Evolutionary conservation across 2,113 vertebrate species (phyloP).

Genomic region (Halichoeres trimaculatus): DNA sequence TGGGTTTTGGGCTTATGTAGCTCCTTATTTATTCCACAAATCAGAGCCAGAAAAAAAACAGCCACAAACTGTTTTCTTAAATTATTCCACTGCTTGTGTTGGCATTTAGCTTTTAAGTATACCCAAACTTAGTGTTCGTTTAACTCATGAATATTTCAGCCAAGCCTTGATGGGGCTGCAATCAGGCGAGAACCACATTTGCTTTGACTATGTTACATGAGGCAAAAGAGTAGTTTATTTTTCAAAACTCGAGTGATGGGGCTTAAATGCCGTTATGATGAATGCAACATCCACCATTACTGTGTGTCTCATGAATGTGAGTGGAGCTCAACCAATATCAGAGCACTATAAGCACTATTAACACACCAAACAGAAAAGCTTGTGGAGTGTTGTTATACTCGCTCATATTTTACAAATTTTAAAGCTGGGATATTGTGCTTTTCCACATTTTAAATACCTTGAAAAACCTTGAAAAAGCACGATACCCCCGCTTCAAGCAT

Average conservation of each 20-base stretch:
- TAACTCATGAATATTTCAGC: not conserved
- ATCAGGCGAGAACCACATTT: not conserved
- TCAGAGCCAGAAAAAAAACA: not conserved
- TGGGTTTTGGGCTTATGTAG: not conserved
- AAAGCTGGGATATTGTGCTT: too few species aligned
- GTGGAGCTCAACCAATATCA: not conserved
- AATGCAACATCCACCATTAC: too few species aligned
- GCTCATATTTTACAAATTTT: too few species aligned
- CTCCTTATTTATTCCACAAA: not conserved
- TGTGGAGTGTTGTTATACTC: too few species aligned
- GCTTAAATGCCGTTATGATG: too few species aligned
- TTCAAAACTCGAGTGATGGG: too few species aligned
- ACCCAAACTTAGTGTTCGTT: not conserved
- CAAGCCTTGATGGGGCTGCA: conserved; percentile 1
- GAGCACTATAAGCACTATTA: too few species aligned
- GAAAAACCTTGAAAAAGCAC: too few species aligned
- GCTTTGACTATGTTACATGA: not conserved
- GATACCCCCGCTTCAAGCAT: too few species aligned
- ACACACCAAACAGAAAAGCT: too few species aligned
- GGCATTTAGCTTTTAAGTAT: not conserved
- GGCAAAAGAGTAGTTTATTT: not conserved
- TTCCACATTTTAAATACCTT: too few species aligned
- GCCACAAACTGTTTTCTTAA: not conserved
- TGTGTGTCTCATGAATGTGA: conserved; percentile 28
- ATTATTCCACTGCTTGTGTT: conserved; percentile 1